Evolutionary conservation across 2,888 invertebrate genomes (phyloP), one percentile per base, ranked within the genome.

Genomic region (Chloroclystis v-ata): DNA sequence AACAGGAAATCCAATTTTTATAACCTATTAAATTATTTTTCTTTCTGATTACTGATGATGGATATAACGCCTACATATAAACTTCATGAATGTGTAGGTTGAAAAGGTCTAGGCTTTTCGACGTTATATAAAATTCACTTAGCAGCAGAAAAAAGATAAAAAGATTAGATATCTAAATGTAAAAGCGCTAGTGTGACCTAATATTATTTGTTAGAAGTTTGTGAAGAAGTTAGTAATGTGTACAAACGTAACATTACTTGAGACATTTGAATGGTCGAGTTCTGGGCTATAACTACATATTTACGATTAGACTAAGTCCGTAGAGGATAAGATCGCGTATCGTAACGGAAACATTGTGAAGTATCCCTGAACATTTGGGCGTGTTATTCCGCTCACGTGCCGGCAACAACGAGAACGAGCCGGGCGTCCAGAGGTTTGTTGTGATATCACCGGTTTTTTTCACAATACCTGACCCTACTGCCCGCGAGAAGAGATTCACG

Each of bases 321-420:
- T 35, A 74, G 75, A 63, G 77, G 70, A 72, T 80, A 81, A 81
- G 78, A 82, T 78, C 79, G 76, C 73, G 72, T 78, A 75, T 82
- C 78, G 76, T 75, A 81, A 80, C 75, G 80, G 80, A 79, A 83
- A 82, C 81, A 78, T 83, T 82, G 70, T 72, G 76, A 78, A 82
- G 82, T 82, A 82, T 81, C 77, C 76, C 71, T 57, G 73, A 75
- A 75, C 74, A 70, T 73, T 72, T 64, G 60, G 73, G 72, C 69
- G 69, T 42, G 67, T 72, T 70, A 83, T 81, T 73, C 85, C 65
- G 70, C 75, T 82, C 85, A 85, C 85, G 85, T 82, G 54, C 68
- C 60, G 61, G 75, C 72, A 80, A 79, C 82, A 82, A 82, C 82
- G 79, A 73, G 68, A 71, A 72, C 78, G 78, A 74, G 75, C 71